phyloP scores from a whole-genome alignment of 2,797 vertebrate species.

The Phalanger gymnotis region DNA sequence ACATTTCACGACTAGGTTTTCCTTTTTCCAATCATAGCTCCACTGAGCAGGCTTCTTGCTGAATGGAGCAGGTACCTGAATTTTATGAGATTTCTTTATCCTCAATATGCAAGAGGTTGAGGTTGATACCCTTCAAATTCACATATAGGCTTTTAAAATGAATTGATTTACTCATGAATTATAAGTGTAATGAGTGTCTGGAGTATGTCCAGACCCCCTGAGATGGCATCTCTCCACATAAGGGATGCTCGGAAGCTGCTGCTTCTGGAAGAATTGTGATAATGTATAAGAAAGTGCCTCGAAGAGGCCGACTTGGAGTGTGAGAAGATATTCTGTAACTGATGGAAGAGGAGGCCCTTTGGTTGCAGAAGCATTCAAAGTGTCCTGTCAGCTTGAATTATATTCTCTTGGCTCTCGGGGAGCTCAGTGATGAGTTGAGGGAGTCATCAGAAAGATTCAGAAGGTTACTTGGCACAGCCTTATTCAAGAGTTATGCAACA shows the following conservation, averaged over 20 bases:
- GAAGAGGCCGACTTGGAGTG: background rate
- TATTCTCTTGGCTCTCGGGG: background rate
- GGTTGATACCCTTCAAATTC: background rate
- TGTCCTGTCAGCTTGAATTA: background rate
- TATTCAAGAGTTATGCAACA: background rate
- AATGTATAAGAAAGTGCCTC: background rate
- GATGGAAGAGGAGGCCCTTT: background rate
- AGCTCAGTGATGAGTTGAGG: background rate
- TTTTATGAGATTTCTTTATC: conserved; percentile 17
- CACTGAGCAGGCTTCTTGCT: background rate
- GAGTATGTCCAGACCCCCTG: background rate
- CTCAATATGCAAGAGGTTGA: background rate
- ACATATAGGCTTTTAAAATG: background rate
- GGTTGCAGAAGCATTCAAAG: background rate
- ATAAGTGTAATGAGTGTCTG: background rate
- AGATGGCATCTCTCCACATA: background rate
- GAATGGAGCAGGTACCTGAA: background rate
- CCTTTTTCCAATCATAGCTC: background rate
- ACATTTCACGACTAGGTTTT: background rate
- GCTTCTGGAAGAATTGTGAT: background rate
- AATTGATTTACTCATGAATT: background rate
- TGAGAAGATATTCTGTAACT: background rate
- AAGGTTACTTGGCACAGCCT: background rate
- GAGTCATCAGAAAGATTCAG: background rate
- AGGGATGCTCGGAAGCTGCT: background rate